Evolutionary conservation across 2,113 vertebrate species (phyloP), one percentile per base, ranked within the genome.

Genomic region (Ictalurus furcatus): DNA sequence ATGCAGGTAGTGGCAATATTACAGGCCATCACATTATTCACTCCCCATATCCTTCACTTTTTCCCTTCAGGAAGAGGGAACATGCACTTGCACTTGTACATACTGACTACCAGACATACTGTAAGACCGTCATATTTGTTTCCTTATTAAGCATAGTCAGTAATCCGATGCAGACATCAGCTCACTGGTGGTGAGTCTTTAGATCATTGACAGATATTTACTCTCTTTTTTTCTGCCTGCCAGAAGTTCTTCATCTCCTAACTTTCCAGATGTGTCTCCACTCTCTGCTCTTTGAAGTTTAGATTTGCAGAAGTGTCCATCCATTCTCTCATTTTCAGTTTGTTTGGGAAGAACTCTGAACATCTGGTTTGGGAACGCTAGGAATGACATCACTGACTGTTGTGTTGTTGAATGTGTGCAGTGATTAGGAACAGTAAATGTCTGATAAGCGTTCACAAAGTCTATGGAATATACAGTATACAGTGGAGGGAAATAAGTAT

Each of bases 131-230:
- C 84, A 90, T 56, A 79, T 88, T 67, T 90, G 69, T 73, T 88
- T 82, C 83, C 80, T 56, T 86, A 71, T 88, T 88, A 71, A 69
- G 34, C 37, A 82, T 76, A 40, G 52, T 76, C 85, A 76, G 44
- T 89, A 88, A 92, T 88, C 86, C 69, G 40, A 88, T 63, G 85
- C 91, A 89, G 89, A 89, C 89, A 71, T 71, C 89, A 59, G 25
- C 82, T 88, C 61, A 76, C 76, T 74, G 80, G 83, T 40, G 59
- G 74, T 54, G 54, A 76, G 79, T 37, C 48, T 88, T 80, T 58
- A 84, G 83, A 76, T 80, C 79, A 58, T 13, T 65, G 83, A 61
- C 71, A 59, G 48, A 28, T 78, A 65, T 87, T n/a, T 54, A 28
- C 76, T 69, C 84, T 81, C 34, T 74, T 88, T 59, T 78, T 34